Evolutionary conservation across 2,888 invertebrate species (phyloP).

Genomic region (Parnassius mnemosyne): DNA sequence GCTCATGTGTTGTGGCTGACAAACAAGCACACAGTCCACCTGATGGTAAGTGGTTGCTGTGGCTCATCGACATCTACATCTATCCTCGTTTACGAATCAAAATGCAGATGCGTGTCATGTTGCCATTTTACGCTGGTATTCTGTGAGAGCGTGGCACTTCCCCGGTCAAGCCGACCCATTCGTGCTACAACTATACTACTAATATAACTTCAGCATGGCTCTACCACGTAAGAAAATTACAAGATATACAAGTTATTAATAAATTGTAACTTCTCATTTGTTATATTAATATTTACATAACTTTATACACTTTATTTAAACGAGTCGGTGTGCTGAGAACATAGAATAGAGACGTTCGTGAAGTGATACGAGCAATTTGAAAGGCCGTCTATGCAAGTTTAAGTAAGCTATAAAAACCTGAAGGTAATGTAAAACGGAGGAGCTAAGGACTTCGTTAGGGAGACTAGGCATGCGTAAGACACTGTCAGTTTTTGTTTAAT

Average conservation of each 20-base stretch:
- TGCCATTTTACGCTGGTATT: too few relatives aligned
- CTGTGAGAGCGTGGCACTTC: too few relatives aligned
- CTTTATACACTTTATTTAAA: background rate
- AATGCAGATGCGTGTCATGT: too few relatives aligned
- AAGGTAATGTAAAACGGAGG: background rate
- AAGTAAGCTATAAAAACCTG: conserved; percentile 18
- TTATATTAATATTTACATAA: conserved; percentile 6
- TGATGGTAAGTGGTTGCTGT: too few relatives aligned
- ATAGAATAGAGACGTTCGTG: conserved; percentile 16
- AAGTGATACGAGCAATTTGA: conserved; percentile 15
- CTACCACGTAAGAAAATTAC: too few relatives aligned
- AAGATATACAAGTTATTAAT: conserved; percentile 5
- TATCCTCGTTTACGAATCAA: too few relatives aligned
- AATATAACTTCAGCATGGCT: too few relatives aligned
- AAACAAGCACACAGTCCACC: too few relatives aligned
- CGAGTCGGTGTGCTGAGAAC: background rate
- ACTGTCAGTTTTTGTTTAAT: conserved; percentile 15
- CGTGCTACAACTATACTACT: too few relatives aligned
- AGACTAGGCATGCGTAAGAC: conserved; percentile 18
- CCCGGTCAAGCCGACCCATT: too few relatives aligned
- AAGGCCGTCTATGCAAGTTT: conserved; percentile 17
- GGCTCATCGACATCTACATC: too few relatives aligned
- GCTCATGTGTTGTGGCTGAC: too few relatives aligned
- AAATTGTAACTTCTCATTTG: conserved; percentile 8
- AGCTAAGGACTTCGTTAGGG: conserved; percentile 16